Percentiles rank a stretch among this genome's conserved stretches.
Evolutionary conservation across 2,888 invertebrate species (phyloP).

Genomic region (Drosophila lacicola): DNA sequence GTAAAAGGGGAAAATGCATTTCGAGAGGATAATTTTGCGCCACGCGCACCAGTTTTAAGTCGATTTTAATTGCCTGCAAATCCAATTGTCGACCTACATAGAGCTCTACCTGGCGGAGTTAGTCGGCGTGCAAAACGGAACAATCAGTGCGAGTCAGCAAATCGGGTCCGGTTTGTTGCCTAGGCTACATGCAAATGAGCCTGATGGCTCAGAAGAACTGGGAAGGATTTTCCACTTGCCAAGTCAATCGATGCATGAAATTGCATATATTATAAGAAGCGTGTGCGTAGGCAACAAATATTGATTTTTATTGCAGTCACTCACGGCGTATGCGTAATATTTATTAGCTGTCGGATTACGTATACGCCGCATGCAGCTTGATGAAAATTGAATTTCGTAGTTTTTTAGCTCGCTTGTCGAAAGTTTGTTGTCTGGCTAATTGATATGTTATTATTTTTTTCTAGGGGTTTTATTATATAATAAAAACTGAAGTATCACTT

Average conservation of each 20-base stretch:
- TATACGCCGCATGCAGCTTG: constrained; percentile 18
- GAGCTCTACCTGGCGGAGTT: constrained; percentile 32
- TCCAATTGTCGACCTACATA: constrained; percentile 77
- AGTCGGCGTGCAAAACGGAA: constrained; percentile 4
- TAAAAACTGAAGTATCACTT: background rate
- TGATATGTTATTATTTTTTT: background rate
- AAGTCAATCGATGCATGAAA: constrained; percentile 28
- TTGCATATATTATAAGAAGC: constrained; percentile 7
- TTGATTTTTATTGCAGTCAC: constrained; percentile 19
- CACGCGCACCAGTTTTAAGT: constrained; percentile 67
- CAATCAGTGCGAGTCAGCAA: constrained; percentile 9
- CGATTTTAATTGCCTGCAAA: constrained; percentile 77
- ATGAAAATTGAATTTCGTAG: constrained; percentile 29
- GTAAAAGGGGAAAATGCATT: constrained; percentile 26
- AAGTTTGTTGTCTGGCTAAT: constrained; percentile 7
- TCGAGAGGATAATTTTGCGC: constrained; percentile 44
- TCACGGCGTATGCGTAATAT: constrained; percentile 15
- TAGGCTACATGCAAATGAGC: constrained; percentile 1
- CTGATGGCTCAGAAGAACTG: constrained; percentile 3
- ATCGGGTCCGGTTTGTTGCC: background rate
- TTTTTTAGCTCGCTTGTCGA: constrained; percentile 7
- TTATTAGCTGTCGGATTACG: constrained; percentile 29
- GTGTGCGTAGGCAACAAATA: constrained; percentile 6
- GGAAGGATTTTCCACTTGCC: background rate
- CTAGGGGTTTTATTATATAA: no score